Base-by-base conservation (phyloP, 2,797 vertebrate species). In the Hylomyscus alleni region DNA sequence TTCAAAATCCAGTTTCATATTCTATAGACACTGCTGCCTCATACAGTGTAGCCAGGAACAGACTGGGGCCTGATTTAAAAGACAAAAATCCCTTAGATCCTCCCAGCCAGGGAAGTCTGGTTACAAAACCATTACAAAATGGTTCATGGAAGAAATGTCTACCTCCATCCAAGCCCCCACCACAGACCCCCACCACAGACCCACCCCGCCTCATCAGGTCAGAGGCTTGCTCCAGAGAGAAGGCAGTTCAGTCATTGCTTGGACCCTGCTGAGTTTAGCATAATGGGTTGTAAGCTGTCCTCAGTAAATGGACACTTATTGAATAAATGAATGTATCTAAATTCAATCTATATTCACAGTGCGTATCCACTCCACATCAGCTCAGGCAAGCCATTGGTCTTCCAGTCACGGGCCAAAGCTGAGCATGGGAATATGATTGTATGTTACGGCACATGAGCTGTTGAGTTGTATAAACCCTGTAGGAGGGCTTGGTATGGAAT, bases 91-190 rank as follows among this genome's bases (percentile, higher is more conserved):
- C n/a, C 31, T 87, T 14, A 69, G 40, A 54, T 40, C 47, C n/a
- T 56, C 69, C 19, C 29, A 90, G 34, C 17, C 17, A 10, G 52
- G 44, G 40, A 86, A 65, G 34, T 58, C 47, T 34, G 44, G 29
- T 40, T 56, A 72, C 67, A 91, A 72, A 97, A 80, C 81, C 54
- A n/a, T 88, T 76, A 77, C 15, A 60, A 72, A 82, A 54, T 54
- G 29, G 65, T 86, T 90, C 29, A 14, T 20, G 0, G 3, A 34
- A 29, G 65, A 58, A 56, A 29, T 60, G 10, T 20, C 47, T 56
- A 88, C 4, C 6, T 13, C 40, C 37, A 50, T 2, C 6, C 47
- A 12, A 47, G 73, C 11, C 72, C n/a, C 67, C 31, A 31, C 11
- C 9, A 12, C 65, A 69, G 65, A 13, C 4, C 7, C 54, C 54